These are phyloP conservation scores for Magallana angulata DNA, from an alignment of 1,140 invertebrate species.

Conservation along the genomic window DNA sequence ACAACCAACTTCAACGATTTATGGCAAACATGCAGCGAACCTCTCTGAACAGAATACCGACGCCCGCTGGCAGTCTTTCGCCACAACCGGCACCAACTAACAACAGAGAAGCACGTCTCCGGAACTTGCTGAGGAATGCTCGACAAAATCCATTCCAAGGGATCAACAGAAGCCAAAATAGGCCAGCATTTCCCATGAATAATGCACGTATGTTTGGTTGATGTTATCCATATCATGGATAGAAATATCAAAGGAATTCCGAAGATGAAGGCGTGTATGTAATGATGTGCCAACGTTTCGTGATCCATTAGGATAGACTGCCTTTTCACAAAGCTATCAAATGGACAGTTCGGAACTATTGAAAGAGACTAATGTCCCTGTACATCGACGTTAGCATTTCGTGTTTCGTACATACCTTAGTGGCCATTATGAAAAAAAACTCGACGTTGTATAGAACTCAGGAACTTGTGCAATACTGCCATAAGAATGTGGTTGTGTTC, in stretches of 20 bases:
- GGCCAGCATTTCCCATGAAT: not conserved
- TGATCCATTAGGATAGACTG: not conserved
- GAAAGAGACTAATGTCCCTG: no score
- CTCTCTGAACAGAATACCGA: not conserved
- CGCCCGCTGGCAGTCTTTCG: not conserved
- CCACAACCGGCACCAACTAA: not conserved
- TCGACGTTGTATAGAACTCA: not conserved
- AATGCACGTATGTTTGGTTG: not conserved
- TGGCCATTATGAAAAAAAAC: no score
- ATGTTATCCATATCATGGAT: not conserved
- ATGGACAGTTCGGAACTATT: no score
- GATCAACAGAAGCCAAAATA: not conserved
- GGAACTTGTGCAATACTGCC: conserved; percentile 15
- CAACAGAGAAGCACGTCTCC: not conserved
- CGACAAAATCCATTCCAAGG: not conserved
- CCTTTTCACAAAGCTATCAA: not conserved
- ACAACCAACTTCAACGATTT: not conserved
- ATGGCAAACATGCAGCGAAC: not conserved
- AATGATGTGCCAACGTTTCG: no score
- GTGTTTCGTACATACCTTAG: no score
- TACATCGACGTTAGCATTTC: no score
- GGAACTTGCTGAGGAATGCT: not conserved
- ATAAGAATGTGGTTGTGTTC: not conserved
- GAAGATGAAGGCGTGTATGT: no score
- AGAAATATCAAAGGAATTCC: not conserved